Conservation (phyloP, 2,888 invertebrate species). For the Camponotus fellah region DNA sequence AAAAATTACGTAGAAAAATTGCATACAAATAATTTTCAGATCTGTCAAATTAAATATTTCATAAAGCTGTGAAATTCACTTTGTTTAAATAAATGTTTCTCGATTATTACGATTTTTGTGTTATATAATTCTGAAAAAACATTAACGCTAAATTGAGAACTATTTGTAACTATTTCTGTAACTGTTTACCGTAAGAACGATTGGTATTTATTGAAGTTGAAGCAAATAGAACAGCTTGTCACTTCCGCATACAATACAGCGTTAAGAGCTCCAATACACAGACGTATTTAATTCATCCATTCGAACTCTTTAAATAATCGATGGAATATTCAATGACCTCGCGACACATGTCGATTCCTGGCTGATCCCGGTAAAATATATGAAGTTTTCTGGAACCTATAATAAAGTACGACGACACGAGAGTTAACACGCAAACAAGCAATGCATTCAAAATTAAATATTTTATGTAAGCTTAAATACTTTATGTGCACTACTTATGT, state of each 20-base stretch:
- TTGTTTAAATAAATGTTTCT: constrained; percentile 8
- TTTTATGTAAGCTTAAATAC: constrained; percentile 45
- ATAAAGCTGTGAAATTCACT: not conserved
- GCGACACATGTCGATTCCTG: constrained; percentile 34
- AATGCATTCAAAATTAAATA: constrained; percentile 31
- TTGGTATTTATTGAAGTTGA: constrained; percentile 41
- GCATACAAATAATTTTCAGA: not conserved
- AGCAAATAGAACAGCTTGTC: constrained; percentile 35
- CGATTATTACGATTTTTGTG: constrained; percentile 2
- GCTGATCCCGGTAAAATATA: constrained; percentile 4
- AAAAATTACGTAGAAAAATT: not conserved
- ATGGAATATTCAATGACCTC: constrained; percentile 27
- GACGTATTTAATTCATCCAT: constrained; percentile 35
- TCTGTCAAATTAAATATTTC: not conserved
- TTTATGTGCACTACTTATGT: constrained; percentile 18
- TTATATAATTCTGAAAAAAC: not conserved
- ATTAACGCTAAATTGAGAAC: constrained; percentile 3
- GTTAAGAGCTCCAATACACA: constrained; percentile 25
- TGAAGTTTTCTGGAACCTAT: not conserved
- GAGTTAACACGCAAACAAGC: constrained; percentile 8
- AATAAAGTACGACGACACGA: constrained; percentile 17
- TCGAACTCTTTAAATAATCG: constrained; percentile 51
- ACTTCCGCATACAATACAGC: constrained; percentile 15
- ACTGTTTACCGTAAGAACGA: constrained; percentile 26
- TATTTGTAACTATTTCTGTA: constrained; percentile 5